Conservation (phyloP, 2,797 vertebrate genomes). For the Kryptolebias ocellatus region DNA sequence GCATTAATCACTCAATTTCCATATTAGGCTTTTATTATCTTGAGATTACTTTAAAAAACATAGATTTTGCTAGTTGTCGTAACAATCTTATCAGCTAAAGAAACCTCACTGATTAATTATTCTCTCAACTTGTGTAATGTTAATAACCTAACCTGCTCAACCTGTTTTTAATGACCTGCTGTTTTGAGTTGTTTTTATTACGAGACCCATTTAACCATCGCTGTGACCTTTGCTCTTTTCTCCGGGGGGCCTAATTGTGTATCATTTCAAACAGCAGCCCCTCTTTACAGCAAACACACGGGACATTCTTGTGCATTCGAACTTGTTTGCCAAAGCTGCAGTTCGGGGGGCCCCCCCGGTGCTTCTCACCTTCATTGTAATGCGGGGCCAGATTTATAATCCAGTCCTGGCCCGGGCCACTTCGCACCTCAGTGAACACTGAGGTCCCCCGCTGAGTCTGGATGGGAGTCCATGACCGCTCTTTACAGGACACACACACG, state of each 20-base stretch:
- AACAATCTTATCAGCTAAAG: no score
- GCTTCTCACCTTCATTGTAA: slow-evolving; percentile 75
- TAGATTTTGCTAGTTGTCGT: no score
- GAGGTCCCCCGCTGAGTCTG: slow-evolving; percentile 63
- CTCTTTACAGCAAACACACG: slow-evolving; percentile 41
- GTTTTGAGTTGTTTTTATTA: slow-evolving; percentile 44
- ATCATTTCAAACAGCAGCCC: slow-evolving; percentile 65
- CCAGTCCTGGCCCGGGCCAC: slow-evolving; percentile 60
- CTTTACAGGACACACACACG: slow-evolving; percentile 42
- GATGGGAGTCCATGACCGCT: slow-evolving; percentile 58
- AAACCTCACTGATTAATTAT: no score
- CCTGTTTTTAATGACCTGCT: slow-evolving; percentile 67
- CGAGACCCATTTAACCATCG: slow-evolving; percentile 41
- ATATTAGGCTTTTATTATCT: no score
- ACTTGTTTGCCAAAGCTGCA: slow-evolving; percentile 65
- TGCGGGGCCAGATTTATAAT: slow-evolving; percentile 68
- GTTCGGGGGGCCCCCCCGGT: slow-evolving; percentile 43
- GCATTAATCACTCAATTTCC: no score
- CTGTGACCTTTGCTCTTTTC: slow-evolving; percentile 58
- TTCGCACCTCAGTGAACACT: slow-evolving; percentile 73
- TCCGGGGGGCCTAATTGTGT: slow-evolving; percentile 59
- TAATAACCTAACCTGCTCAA: slow-evolving; percentile 42
- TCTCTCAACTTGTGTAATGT: slow-evolving; percentile 14
- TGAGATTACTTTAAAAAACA: no score
- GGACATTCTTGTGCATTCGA: slow-evolving; percentile 52